Evolutionary conservation across 2,113 vertebrate species (phyloP).

Genomic region (Shinisaurus crocodilurus): DNA sequence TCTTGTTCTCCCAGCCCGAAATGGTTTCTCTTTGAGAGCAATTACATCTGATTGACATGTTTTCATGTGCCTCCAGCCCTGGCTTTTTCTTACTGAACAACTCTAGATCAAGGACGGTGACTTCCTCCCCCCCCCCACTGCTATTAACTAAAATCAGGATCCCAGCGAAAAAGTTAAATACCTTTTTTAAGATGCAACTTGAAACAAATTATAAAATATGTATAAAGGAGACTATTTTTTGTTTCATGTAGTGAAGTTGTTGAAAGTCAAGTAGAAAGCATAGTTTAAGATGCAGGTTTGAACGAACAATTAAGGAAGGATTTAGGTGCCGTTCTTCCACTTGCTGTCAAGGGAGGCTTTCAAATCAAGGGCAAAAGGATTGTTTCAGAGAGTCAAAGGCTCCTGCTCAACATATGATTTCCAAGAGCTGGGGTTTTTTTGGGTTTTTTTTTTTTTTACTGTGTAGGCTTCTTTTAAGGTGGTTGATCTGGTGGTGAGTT

Average conservation of each 20-base stretch:
- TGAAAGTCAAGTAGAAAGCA: slow-evolving; percentile 82
- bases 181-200: slow-evolving; percentile 74
- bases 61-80: slow-evolving; percentile 85
- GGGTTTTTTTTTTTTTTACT: background rate
- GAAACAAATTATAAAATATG: slow-evolving; percentile 83
- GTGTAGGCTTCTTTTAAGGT: background rate
- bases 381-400: background rate
- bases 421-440: background rate
- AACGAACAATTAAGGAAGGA: slow-evolving; percentile 65
- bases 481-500: background rate
- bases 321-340: slow-evolving; percentile 60
- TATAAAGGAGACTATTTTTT: slow-evolving; percentile 75
- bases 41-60: slow-evolving; percentile 94
- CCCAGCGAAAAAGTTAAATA: slow-evolving; percentile 76
- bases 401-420: background rate
- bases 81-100: slow-evolving; percentile 74
- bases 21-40: slow-evolving; percentile 88
- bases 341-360: slow-evolving; percentile 21
- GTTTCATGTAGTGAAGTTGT: slow-evolving; percentile 54
- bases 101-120: slow-evolving; percentile 81
- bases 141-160: slow-evolving; percentile 81
- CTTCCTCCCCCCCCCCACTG: slow-evolving; percentile 62
- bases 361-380: background rate
- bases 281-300: slow-evolving; percentile 60
- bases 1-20: slow-evolving; percentile 79